phyloP scores from a whole-genome alignment of 2,888 invertebrate genomes.

The Cerastis rubricosa region DNA sequence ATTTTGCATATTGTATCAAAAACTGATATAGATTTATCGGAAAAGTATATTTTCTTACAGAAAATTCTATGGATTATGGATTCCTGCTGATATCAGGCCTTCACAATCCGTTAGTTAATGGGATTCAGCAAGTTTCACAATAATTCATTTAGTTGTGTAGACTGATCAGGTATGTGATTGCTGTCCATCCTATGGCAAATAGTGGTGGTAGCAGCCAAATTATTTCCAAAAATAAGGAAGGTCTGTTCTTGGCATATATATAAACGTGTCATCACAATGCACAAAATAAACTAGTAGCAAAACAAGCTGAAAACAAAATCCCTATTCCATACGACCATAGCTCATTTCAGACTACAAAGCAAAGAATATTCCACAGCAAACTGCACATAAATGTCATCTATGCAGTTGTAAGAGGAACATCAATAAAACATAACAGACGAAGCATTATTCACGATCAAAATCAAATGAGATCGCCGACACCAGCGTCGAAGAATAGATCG shows the following conservation, averaged over 20 bases:
- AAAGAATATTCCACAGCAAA: constrained; percentile 23
- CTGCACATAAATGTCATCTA: constrained; percentile 23
- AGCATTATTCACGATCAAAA: constrained; percentile 76
- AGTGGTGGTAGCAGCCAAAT: too few relatives aligned
- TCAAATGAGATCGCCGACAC: constrained; percentile 73
- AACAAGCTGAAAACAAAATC: neutral
- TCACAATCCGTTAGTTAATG: neutral
- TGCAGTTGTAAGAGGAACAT: constrained; percentile 59
- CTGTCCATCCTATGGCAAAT: neutral
- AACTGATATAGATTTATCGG: constrained; percentile 3
- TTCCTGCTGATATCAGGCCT: neutral
- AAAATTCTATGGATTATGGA: neutral
- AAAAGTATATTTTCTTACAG: too few relatives aligned
- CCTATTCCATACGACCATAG: neutral
- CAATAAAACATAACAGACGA: constrained; percentile 72
- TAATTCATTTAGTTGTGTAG: neutral
- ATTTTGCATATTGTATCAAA: constrained; percentile 19
- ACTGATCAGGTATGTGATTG: neutral
- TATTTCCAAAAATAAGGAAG: neutral
- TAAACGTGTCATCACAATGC: neutral
- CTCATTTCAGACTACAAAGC: constrained; percentile 26
- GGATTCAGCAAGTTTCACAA: too few relatives aligned
- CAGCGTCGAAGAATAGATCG: constrained; percentile 72
- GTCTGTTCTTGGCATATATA: neutral
- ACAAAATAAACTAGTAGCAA: neutral